A percentile compares a stretch with the other conserved stretches of the same genome.
Conservation (phyloP, 2,888 invertebrate genomes). For the Acleris laterana region DNA sequence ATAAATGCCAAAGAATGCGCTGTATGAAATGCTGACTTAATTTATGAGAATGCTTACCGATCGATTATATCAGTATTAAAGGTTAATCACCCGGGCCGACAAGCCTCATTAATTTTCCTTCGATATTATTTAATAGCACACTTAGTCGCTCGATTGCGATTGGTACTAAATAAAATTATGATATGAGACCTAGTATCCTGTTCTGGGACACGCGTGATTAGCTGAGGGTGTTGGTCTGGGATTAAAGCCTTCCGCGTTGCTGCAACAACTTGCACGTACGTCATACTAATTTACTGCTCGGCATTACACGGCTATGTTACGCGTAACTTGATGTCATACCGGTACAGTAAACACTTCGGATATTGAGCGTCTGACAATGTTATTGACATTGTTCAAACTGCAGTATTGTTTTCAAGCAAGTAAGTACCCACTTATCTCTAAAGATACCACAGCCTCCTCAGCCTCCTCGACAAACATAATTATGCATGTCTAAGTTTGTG, state of each 20-base stretch:
- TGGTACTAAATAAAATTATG: conserved; percentile 24
- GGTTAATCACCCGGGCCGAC: conserved; percentile 34
- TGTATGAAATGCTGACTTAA: conserved; percentile 26
- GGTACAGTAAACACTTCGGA: conserved; percentile 13
- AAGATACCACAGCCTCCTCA: background rate
- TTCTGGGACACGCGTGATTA: conserved; percentile 36
- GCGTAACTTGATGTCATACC: conserved; percentile 20
- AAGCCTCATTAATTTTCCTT: conserved; percentile 33
- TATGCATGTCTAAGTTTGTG: background rate
- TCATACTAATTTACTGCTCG: conserved; percentile 35
- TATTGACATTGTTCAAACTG: background rate
- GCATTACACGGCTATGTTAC: conserved; percentile 10
- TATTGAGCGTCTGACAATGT: background rate
- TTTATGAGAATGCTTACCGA: conserved; percentile 29
- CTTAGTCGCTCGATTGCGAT: conserved; percentile 17
- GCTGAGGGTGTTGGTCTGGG: conserved; percentile 35
- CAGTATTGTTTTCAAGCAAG: too few species aligned
- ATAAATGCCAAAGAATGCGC: conserved; percentile 12
- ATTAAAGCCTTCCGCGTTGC: conserved; percentile 39
- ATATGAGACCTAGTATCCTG: conserved; percentile 25
- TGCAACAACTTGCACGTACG: conserved; percentile 30
- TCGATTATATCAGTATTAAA: conserved; percentile 34
- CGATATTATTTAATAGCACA: conserved; percentile 34
- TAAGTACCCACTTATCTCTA: background rate
- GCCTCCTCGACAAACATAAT: background rate